Conservation (phyloP, 2,888 invertebrate species). For the Catocala sponsa region DNA sequence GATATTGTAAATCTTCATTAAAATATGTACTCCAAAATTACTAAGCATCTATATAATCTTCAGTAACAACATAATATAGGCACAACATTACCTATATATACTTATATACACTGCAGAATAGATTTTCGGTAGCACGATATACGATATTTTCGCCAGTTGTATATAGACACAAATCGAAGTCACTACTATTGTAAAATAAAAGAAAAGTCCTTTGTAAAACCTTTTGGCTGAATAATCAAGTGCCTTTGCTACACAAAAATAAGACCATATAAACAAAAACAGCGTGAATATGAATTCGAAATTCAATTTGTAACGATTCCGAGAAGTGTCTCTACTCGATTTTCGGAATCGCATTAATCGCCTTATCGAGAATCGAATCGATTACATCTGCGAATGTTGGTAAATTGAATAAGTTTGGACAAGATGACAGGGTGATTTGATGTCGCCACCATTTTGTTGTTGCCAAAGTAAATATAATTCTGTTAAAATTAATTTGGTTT, state of each 20-base stretch:
- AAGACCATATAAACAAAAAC: conserved; percentile 14
- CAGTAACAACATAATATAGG: too few relatives aligned
- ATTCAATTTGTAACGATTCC: conserved; percentile 40
- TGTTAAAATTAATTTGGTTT: conserved; percentile 5
- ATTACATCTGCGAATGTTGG: conserved; percentile 49
- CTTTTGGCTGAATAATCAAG: conserved; percentile 2
- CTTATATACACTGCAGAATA: too few relatives aligned
- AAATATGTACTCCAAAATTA: too few relatives aligned
- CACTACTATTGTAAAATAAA: too few relatives aligned
- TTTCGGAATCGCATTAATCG: conserved; percentile 44
- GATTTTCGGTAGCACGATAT: too few relatives aligned
- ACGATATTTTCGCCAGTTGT: too few relatives aligned
- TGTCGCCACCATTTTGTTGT: conserved; percentile 24
- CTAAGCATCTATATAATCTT: too few relatives aligned
- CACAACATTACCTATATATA: too few relatives aligned
- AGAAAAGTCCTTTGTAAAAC: too few relatives aligned
- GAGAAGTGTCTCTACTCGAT: conserved; percentile 36
- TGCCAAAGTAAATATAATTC: conserved; percentile 9
- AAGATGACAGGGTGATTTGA: conserved; percentile 44
- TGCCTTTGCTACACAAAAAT: background rate
- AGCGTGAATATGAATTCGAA: conserved; percentile 8
- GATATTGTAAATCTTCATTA: too few relatives aligned
- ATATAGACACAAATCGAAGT: too few relatives aligned
- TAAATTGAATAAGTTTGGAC: conserved; percentile 62
- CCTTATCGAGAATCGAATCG: conserved; percentile 48